Evolutionary conservation across 2,888 invertebrate species (phyloP).

Genomic region (Mongoloraphidia duomilia): DNA sequence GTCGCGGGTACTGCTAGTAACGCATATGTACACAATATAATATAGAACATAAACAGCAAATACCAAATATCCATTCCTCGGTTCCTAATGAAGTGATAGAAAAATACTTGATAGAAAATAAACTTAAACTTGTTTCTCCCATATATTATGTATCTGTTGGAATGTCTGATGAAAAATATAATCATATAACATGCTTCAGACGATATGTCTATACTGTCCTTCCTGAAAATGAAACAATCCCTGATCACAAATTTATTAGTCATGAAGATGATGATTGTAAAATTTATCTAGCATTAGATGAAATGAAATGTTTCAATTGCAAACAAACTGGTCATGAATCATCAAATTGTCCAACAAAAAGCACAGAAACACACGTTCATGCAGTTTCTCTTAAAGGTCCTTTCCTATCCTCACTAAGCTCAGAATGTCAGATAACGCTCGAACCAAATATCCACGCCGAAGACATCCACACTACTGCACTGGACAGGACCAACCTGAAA

Average conservation of each 20-base stretch:
- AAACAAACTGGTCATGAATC: not conserved
- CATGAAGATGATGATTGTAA: slow-evolving; percentile 7
- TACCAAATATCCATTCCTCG: not conserved
- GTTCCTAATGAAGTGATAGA: slow-evolving; percentile 4
- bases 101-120: not conserved
- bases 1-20: no score
- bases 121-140: slow-evolving; percentile 1
- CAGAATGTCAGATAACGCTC: no score
- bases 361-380: not conserved
- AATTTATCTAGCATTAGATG: no score
- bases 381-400: not conserved
- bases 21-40: no score
- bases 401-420: no score
- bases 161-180: slow-evolving; percentile 6
- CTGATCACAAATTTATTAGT: slow-evolving; percentile 9
- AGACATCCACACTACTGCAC: no score
- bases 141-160: slow-evolving; percentile 5
- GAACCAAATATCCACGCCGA: no score
- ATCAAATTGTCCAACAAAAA: not conserved
- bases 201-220: no score
- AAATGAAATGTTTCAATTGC: not conserved
- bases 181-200: no score
- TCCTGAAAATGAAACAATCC: slow-evolving; percentile 10
- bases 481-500: no score
- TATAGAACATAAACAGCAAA: no score